Conservation (phyloP, 2,888 invertebrate genomes). For the Cheilosia vulpina region DNA sequence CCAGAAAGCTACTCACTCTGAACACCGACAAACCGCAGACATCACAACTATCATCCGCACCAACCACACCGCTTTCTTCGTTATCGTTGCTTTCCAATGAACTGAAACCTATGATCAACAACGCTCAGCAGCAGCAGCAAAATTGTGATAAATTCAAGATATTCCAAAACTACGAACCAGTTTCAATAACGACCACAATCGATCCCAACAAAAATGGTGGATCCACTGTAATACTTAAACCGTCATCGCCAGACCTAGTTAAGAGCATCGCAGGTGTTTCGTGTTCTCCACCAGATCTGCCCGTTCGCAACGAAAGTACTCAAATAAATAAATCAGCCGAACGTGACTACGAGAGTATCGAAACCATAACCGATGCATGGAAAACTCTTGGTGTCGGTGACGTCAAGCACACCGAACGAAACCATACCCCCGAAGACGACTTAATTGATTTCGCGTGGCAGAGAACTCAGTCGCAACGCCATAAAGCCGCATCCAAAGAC, state of each 20-base stretch:
- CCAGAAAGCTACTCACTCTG: slow-evolving; percentile 80
- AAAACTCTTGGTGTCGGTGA: slow-evolving; percentile 90
- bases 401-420: slow-evolving; percentile 88
- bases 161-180: slow-evolving; percentile 82
- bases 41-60: slow-evolving; percentile 70
- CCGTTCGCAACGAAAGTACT: slow-evolving; percentile 80
- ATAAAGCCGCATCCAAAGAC: slow-evolving; percentile 83
- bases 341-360: slow-evolving; percentile 89
- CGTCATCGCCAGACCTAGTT: slow-evolving; percentile 78
- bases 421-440: slow-evolving; percentile 79
- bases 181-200: slow-evolving; percentile 81
- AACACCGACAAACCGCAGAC: slow-evolving; percentile 75
- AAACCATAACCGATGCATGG: slow-evolving; percentile 92
- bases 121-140: slow-evolving; percentile 43
- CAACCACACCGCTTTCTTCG: slow-evolving; percentile 57
- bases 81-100: slow-evolving; percentile 64
- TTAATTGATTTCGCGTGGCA: slow-evolving; percentile 83
- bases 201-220: slow-evolving; percentile 80
- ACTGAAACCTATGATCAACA: slow-evolving; percentile 62
- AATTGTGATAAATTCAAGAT: slow-evolving; percentile 82
- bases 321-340: slow-evolving; percentile 76
- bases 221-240: slow-evolving; percentile 81
- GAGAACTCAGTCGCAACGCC: slow-evolving; percentile 80
- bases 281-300: slow-evolving; percentile 79
- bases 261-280: slow-evolving; percentile 64